phyloP scores from a whole-genome alignment of 2,113 vertebrate genomes.

The Polyodon spathula region DNA sequence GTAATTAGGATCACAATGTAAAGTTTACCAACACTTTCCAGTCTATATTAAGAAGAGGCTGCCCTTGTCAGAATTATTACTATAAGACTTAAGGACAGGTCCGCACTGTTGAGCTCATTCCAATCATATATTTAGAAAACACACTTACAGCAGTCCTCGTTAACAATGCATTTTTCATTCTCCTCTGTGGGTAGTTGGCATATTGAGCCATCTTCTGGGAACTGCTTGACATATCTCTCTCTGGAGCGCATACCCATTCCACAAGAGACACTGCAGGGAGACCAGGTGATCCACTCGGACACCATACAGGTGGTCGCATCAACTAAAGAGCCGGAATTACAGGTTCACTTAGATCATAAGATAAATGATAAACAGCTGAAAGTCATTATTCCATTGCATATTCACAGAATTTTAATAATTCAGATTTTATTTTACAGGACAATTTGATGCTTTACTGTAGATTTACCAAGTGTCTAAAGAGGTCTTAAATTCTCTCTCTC shows the following conservation, averaged over 20 bases:
- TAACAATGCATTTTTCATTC: constrained; percentile 83
- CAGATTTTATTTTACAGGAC: neutral
- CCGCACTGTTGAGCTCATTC: too few relatives aligned
- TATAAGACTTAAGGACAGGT: neutral
- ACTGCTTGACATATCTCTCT: constrained; percentile 91
- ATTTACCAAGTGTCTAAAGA: neutral
- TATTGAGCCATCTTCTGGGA: constrained; percentile 86
- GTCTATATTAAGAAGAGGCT: neutral
- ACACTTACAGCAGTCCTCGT: constrained; percentile 87
- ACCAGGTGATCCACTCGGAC: constrained; percentile 98
- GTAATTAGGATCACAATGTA: too few relatives aligned
- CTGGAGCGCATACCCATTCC: constrained; percentile 78
- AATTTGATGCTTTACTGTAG: neutral
- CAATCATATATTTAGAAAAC: neutral
- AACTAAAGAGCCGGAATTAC: constrained; percentile 25
- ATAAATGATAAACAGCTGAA: too few relatives aligned
- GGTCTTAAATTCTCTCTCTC: too few relatives aligned
- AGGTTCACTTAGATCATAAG: too few relatives aligned
- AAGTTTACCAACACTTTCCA: too few relatives aligned
- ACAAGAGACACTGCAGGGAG: constrained; percentile 83
- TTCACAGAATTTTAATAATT: neutral
- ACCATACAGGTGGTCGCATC: constrained; percentile 94
- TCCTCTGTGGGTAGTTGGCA: constrained; percentile 88
- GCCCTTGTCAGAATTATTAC: neutral
- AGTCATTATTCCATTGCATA: too few relatives aligned